phyloP scores from a whole-genome alignment of 2,888 invertebrate genomes.

The Lissocephala sabroskyi region DNA sequence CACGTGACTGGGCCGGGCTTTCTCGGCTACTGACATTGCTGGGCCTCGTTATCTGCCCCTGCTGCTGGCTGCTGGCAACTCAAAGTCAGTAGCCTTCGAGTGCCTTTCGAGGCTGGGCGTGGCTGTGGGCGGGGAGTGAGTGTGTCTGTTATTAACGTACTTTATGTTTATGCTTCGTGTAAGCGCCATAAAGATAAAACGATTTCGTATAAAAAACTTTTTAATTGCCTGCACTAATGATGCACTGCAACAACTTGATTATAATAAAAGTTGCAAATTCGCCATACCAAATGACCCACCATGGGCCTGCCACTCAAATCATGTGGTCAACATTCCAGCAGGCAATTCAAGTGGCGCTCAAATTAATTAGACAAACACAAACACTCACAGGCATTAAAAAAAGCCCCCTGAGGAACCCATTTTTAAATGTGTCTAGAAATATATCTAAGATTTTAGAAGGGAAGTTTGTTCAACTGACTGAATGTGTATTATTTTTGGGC shows the following conservation, averaged over 20 bases:
- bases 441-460: not conserved
- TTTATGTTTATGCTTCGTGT: slow-evolving; percentile 55
- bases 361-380: too few species aligned
- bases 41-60: not conserved
- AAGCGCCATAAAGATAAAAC: slow-evolving; percentile 60
- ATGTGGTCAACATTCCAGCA: too few species aligned
- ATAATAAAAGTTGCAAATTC: slow-evolving; percentile 36
- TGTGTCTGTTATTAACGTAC: slow-evolving; percentile 36
- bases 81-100: not conserved
- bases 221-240: slow-evolving; percentile 66
- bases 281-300: too few species aligned
- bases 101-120: not conserved
- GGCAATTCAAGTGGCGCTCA: too few species aligned
- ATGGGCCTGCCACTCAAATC: too few species aligned
- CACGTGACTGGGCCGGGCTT: not conserved
- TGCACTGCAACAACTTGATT: slow-evolving; percentile 64
- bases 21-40: too few species aligned
- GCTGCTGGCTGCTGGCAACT: not conserved
- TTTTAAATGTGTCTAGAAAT: not conserved
- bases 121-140: not conserved
- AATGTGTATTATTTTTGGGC: too few species aligned
- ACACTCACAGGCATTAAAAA: too few species aligned
- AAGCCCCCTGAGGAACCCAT: not conserved
- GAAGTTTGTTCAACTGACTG: not conserved
- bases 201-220: slow-evolving; percentile 58